Base-by-base conservation (phyloP, 2,888 invertebrate species). In the Geotrupes spiniger region DNA sequence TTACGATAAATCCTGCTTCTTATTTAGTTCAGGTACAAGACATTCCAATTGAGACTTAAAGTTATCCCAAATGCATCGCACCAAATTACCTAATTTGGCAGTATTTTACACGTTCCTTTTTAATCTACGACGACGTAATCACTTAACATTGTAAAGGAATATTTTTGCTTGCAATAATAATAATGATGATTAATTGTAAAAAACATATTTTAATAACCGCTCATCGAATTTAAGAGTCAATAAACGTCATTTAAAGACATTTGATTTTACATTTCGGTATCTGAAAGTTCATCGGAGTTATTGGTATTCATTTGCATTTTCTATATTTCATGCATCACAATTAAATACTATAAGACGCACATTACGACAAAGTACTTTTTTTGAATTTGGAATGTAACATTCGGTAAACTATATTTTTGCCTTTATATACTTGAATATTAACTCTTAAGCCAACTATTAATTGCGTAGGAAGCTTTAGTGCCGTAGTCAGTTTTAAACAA, bases 51-150 rank as follows among this genome's bases (percentile, higher is more conserved):
- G 36, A 42, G 37, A 41, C 36, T 25, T 10, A 29, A 29, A 25
- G n/a, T 12, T 16, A 37, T 31, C 39, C 36, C 42, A 45, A 40
- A 50, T 49, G 41, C 50, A 45, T 50, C 50, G 36, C 40, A 50
- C 46, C 50, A 50, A 49, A 50, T 45, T 36, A 36, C 40, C 45
- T 41, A 46, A 50, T 42, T 45, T 41, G 50, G 50, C 50, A 50
- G 50, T 50, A 50, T 29, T 11, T n/a, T n/a, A 27, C 9, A 28
- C 41, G 28, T 11, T 41, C n/a, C n/a, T n/a, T n/a, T n/a, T n/a
- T n/a, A n/a, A n/a, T n/a, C n/a, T n/a, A n/a, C n/a, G n/a, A n/a
- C 15, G 33, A 33, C 9, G 11, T 33, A 12, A 4, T 29, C n/a
- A 10, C 11, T 8, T 33, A 33, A 33, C n/a, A n/a, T n/a, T n/a